Evolutionary conservation across 1,140 invertebrate species (phyloP), one percentile per base, ranked within the genome.

Genomic region (Trichogramma pretiosum): DNA sequence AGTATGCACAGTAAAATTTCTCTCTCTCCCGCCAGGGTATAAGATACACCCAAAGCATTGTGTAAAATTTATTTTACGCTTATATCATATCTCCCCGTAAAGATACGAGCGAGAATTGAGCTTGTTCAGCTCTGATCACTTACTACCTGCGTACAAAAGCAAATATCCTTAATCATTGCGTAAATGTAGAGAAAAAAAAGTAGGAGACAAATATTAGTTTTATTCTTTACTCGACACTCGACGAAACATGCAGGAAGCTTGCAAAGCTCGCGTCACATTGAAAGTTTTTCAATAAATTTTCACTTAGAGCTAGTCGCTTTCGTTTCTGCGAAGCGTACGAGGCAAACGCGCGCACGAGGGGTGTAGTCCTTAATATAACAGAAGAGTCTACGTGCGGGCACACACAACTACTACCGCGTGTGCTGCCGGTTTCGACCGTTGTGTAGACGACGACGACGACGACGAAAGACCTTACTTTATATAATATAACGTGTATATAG

Each of bases 231-330:
- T 1, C 2, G 9, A 23, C 38, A n/a, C n/a, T n/a, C n/a, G n/a
- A n/a, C 9, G 23, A 5, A 5, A 18, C 18, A 10, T 14, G 19
- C 10, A 28, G 38, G 11, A 28, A 28, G 24, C 5, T 7, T 28
- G 24, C 24, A 28, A 28, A 28, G 11, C 11, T 28, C 11, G 5
- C 24, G 5, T 5, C 5, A 28, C 24, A 11, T 43, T n/a, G 34
- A 39, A 50, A 50, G 35, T 50, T 50, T 50, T 33, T 39, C 48
- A 45, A 50, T 45, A 45, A 50, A 50, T 44, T 50, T 30, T 33
- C 41, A 28, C 34, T 50, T 43, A 28, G 10, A 26, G 23, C n/a
- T n/a, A n/a, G 24, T 5, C 24, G 24, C 24, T 28, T 11, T 5
- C 24, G 24, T 11, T 28, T 50, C 41, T 45, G 44, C 38, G 39